Conservation (phyloP, 2,797 vertebrate genomes). For the Mallotus villosus region DNA sequence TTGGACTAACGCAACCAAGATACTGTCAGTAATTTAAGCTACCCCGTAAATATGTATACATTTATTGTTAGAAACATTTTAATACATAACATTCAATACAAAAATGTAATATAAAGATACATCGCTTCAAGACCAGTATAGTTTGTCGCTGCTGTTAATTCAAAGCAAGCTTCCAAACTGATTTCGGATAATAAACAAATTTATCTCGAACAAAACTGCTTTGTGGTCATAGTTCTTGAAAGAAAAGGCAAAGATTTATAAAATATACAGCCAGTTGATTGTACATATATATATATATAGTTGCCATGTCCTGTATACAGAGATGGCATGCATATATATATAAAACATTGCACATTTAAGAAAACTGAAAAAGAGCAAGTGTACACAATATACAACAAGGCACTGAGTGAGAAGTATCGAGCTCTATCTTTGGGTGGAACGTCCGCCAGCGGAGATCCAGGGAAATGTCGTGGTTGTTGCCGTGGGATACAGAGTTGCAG, state of each 20-base stretch:
- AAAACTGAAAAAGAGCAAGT: slow-evolving; percentile 64
- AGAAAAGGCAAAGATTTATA: slow-evolving; percentile 66
- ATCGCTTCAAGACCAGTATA: slow-evolving; percentile 26
- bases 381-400: slow-evolving; percentile 69
- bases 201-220: slow-evolving; percentile 32
- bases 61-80: slow-evolving; percentile 66
- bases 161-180: slow-evolving; percentile 24
- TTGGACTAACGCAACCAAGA: slow-evolving; percentile 13
- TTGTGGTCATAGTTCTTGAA: slow-evolving; percentile 56
- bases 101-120: slow-evolving; percentile 33
- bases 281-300: slow-evolving; percentile 61
- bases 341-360: slow-evolving; percentile 87
- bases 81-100: slow-evolving; percentile 51
- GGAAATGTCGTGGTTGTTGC: slow-evolving; percentile 50
- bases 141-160: slow-evolving; percentile 13
- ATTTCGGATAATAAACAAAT: slow-evolving; percentile 45
- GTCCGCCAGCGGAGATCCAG: slow-evolving; percentile 90
- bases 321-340: slow-evolving; percentile 41
- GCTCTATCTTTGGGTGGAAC: slow-evolving; percentile 69
- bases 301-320: background rate
- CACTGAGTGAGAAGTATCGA: slow-evolving; percentile 47
- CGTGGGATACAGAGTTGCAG: slow-evolving; percentile 9
- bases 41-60: slow-evolving; percentile 42
- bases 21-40: too few species aligned
- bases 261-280: slow-evolving; percentile 85